Base-by-base conservation (phyloP, 2,113 vertebrate species). In the Dunckerocampus dactyliophorus region DNA sequence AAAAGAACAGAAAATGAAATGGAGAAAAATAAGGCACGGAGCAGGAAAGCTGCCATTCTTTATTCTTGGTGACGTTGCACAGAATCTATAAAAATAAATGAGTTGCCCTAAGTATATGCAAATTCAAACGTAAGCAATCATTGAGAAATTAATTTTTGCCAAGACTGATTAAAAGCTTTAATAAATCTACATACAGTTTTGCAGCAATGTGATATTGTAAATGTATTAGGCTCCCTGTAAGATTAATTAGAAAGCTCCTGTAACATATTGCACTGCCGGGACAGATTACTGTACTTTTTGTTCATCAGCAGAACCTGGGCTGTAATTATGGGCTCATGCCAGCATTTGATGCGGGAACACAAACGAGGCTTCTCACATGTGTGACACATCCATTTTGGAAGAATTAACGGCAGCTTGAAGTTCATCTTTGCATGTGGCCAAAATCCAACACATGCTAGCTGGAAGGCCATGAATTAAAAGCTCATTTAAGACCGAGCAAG, bases 161-260 rank as follows among this genome's bases (percentile, higher is more conserved):
- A 95, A 93, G 94, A 94, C 94, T 96, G 95, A 97, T 98, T 97
- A 97, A 97, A 98, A 95, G 95, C 93, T 95, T 97, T 96, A 95
- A 96, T 98, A 96, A 96, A 96, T 97, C 94, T 97, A 94, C 95
- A 96, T 95, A 92, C 93, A 95, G 93, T 95, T 95, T 95, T 95
- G 92, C 92, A 91, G 92, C 92, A 92, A 96, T 98, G 94, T 95
- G 94, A 95, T 97, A 95, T 95, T 93, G 92, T 95, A 94, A 97
- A 96, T 94, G 92, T 95, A 96, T 96, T 97, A 95, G 94, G 92
- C 92, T 94, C 93, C 92, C 93, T 96, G 94, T 96, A 94, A 95
- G 95, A 98, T 97, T 98, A 98, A 98, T 97, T 96, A 96, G 92
- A 95, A 93, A 91, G 92, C 94, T 91, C 90, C 92, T 93, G 94